These are phyloP conservation scores for Solenodon paradoxus DNA, from an alignment of 2,113 vertebrate genomes.

Conservation along the genomic window DNA sequence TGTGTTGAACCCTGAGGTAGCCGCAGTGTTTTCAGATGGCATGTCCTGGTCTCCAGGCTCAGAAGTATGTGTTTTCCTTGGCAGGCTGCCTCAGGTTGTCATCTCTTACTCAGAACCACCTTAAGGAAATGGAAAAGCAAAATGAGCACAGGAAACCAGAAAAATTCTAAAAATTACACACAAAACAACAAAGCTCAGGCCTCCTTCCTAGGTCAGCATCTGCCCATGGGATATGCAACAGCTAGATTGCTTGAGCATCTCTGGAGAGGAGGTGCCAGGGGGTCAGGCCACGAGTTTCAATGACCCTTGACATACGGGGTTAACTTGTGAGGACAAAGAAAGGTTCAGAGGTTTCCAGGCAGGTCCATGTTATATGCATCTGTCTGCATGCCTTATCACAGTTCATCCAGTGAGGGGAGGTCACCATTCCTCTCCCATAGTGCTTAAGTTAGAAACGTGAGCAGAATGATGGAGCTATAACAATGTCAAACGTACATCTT, in stretches of 20 bases:
- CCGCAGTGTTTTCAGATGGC: background rate
- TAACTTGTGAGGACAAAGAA: background rate
- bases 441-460: background rate
- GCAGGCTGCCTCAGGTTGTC: background rate
- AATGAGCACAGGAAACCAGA: background rate
- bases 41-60: background rate
- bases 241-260: too few species aligned
- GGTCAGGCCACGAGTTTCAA: too few species aligned
- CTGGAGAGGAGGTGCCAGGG: too few species aligned
- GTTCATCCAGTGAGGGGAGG: background rate
- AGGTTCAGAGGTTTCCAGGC: background rate
- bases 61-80: background rate
- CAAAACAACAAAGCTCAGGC: background rate
- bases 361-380: too few species aligned
- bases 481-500: background rate
- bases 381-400: too few species aligned
- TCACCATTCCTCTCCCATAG: background rate
- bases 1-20: background rate
- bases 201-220: too few species aligned
- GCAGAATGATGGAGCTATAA: background rate
- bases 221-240: too few species aligned
- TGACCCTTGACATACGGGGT: background rate
- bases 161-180: background rate
- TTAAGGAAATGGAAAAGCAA: background rate
- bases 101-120: background rate